Evolutionary conservation across 2,797 vertebrate genomes (phyloP).

Genomic region (Centroberyx gerrardi): DNA sequence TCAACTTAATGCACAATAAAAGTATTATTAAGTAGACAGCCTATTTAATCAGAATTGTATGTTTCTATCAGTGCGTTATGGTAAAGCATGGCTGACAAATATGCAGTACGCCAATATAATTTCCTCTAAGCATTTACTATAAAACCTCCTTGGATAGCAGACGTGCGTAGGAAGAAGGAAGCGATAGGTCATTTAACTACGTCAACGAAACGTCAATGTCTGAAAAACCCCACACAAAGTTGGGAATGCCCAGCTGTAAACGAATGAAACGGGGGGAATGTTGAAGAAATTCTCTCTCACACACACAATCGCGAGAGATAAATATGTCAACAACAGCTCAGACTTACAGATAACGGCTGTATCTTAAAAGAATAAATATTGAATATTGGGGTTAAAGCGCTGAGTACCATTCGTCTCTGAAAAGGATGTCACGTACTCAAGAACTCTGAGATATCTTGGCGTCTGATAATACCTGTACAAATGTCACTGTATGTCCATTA

Average conservation of each 20-base stretch:
- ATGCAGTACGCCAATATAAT: not conserved
- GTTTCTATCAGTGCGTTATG: not conserved
- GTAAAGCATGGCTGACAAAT: not conserved
- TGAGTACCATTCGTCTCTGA: too few relatives aligned
- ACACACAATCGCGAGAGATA: not conserved
- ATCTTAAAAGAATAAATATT: not conserved
- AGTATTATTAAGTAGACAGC: not conserved
- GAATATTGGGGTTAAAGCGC: too few relatives aligned
- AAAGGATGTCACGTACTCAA: too few relatives aligned
- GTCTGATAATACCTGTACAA: not conserved
- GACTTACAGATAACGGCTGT: not conserved
- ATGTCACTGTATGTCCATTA: not conserved
- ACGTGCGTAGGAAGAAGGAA: slow-evolving; percentile 65
- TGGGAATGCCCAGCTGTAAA: slow-evolving; percentile 55
- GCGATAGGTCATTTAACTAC: slow-evolving; percentile 73
- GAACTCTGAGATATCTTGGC: too few relatives aligned
- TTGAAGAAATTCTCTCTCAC: not conserved
- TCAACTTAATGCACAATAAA: not conserved
- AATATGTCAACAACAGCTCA: not conserved
- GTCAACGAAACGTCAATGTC: slow-evolving; percentile 80
- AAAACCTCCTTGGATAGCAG: slow-evolving; percentile 9
- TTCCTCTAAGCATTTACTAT: not conserved
- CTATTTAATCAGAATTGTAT: not conserved
- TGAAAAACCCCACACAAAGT: slow-evolving; percentile 31
- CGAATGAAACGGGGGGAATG: not conserved